Evolutionary conservation across 2,797 vertebrate species (phyloP).

Genomic region (Halcyon badia): DNA sequence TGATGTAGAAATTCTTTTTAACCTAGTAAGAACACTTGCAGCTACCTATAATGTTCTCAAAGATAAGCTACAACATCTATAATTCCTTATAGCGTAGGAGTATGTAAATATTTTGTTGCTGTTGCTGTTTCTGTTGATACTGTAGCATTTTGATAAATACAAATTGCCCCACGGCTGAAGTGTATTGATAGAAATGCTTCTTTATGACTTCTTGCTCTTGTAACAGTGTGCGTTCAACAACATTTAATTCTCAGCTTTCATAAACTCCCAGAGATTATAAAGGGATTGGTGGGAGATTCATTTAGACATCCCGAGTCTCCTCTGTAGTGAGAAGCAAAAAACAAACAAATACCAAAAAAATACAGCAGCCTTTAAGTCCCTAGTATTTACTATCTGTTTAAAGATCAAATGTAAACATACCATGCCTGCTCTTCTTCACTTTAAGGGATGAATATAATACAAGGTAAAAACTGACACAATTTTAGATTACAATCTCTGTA

Average conservation of each 20-base stretch:
- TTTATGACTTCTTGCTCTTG: neutral
- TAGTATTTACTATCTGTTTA: neutral
- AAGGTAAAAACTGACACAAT: neutral
- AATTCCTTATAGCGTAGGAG: neutral
- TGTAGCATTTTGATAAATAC: neutral
- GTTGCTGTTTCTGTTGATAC: neutral
- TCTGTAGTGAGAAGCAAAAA: neutral
- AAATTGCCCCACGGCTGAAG: neutral
- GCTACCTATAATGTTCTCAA: neutral
- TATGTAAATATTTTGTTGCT: neutral
- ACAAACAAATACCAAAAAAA: neutral
- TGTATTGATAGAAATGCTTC: neutral
- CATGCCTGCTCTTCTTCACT: neutral
- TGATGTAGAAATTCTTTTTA: neutral
- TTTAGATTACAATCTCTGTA: neutral
- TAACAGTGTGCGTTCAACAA: neutral
- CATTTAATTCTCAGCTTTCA: constrained; percentile 21
- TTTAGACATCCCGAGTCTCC: constrained; percentile 43
- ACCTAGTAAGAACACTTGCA: neutral
- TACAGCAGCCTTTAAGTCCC: neutral
- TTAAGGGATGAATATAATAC: neutral
- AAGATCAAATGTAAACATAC: neutral
- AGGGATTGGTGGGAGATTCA: constrained; percentile 53
- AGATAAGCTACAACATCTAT: neutral
- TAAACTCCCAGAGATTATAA: constrained; percentile 28